A percentile compares a stretch with the other conserved stretches of the same genome.
phyloP scores from a whole-genome alignment of 1,140 invertebrate species.

The Halotydeus destructor region DNA sequence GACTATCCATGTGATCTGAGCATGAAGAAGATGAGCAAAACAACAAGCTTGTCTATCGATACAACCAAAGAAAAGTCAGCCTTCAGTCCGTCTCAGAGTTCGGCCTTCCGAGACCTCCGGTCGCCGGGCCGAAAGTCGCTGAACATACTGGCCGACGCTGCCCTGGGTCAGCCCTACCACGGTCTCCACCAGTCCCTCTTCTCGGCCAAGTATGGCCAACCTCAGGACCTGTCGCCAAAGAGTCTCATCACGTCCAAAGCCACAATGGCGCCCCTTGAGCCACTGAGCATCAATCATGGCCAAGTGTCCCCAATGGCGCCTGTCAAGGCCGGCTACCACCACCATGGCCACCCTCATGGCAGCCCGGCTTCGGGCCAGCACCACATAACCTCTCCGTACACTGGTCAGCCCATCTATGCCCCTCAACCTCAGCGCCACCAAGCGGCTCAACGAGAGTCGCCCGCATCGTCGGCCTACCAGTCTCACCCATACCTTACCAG shows the following conservation, averaged over 20 bases:
- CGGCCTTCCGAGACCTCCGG: background rate
- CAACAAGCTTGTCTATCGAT: background rate
- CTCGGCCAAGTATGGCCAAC: background rate
- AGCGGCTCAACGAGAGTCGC: background rate
- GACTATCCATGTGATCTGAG: too few relatives aligned
- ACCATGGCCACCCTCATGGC: background rate
- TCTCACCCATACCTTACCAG: background rate
- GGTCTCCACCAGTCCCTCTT: background rate
- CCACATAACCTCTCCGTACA: background rate
- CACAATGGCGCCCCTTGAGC: constrained; percentile 1
- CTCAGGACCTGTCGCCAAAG: background rate
- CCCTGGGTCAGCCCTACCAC: background rate
- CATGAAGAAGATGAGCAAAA: too few relatives aligned
- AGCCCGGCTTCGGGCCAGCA: background rate
- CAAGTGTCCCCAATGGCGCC: background rate
- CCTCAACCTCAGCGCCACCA: background rate
- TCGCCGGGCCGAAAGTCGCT: background rate
- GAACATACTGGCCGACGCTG: background rate
- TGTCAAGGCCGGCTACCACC: background rate
- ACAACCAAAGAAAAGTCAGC: background rate
- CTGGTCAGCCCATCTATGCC: background rate
- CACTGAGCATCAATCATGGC: constrained; percentile 4
- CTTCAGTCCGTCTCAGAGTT: background rate
- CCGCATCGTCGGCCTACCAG: background rate
- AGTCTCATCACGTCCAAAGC: background rate